Evolutionary conservation across 2,888 invertebrate species (phyloP), one percentile per base, ranked within the genome.

Genomic region (Drosophila peninsularis): DNA sequence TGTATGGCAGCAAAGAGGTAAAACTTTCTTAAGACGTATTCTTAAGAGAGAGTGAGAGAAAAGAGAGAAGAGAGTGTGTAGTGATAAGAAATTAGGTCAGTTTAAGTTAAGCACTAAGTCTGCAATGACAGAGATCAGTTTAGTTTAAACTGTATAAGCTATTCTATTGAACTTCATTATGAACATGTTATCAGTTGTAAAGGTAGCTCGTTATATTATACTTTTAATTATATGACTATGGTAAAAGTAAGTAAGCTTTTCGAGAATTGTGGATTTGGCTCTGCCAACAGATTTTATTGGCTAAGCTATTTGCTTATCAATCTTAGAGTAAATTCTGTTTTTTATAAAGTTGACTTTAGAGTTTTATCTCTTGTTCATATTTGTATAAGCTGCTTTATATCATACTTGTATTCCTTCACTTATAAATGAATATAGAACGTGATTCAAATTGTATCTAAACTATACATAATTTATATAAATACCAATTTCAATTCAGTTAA

Each of bases 1-100:
- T 97, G 70, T 97, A 96, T 93, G 95, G 95, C 17, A 94, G 95
- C 92, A 95, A 95, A 91, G 95, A 95, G 92, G 95, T 95, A 85
- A 36, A 71, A 44, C n/a, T 17, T 32, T 21, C 19, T 34, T 19
- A 27, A 34, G 13, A 0, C 3, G 42, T 30, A 17, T 0, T 0
- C n/a, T 13, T 24, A 54, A 44, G 32, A 21, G 10, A 1, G 17
- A 7, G 17, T 5, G 24, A 37, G 13, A 13, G n/a, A 11, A 37
- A 24, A 36, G n/a, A n/a, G 34, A 49, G 1, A 11, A 19, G 7
- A 44, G 3, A 27, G n/a, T 14, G 14, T 6, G 14, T 14, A 6
- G 44, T 24, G 19, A 19, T 39, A 42, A n/a, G 3, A 36, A 47
- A 47, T 11, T 30, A 30, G 1, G 9, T 11, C 0, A 13, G 47